Base-by-base conservation (phyloP, 2,888 invertebrate genomes). In the Drosophila austrosaltans region DNA sequence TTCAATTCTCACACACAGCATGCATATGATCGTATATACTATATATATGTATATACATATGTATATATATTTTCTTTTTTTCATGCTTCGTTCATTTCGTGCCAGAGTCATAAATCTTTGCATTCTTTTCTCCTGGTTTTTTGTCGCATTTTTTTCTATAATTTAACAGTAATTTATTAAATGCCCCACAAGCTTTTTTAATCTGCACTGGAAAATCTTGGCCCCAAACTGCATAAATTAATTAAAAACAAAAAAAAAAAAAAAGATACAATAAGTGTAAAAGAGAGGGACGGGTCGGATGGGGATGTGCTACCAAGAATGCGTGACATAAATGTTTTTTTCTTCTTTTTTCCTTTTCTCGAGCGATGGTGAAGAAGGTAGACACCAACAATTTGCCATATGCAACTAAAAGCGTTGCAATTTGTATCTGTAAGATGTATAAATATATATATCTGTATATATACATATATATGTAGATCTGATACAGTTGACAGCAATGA, bases 101-200 rank as follows among this genome's bases (percentile, higher is more conserved):
- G 39, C 59, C 32, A 30, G 58, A 39, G 32, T 36, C 54, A 63
- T 70, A 75, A 69, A 75, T 75, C 65, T 72, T 40, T 5, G 44
- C 20, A 42, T 40, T 30, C 61, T 36, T 30, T 39, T 22, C 59
- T 30, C 65, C 70, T 39, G 56, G 60, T 22, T 40, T 36, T 69
- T 56, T 53, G 40, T 25, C 44, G 48, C 59, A 7, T 60, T 48
- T 63, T 68, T 69, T 75, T 71, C 65, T 72, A 72, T 77, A 84
- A 81, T 75, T 84, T 85, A 77, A 66, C 71, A 75, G 75, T 85
- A 87, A 87, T 85, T 85, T 87, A 85, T 85, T 82, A 85, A 85
- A 82, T 75, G 82, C 82, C 66, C 66, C 81, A 68, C 53, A 66
- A 68, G 74, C 68, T 74, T 79, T 85, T 85, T 79, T 85, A 83